Percentiles rank a stretch among this genome's conserved stretches.
phyloP scores from a whole-genome alignment of 2,113 vertebrate species.

The Ciconia stormi region DNA sequence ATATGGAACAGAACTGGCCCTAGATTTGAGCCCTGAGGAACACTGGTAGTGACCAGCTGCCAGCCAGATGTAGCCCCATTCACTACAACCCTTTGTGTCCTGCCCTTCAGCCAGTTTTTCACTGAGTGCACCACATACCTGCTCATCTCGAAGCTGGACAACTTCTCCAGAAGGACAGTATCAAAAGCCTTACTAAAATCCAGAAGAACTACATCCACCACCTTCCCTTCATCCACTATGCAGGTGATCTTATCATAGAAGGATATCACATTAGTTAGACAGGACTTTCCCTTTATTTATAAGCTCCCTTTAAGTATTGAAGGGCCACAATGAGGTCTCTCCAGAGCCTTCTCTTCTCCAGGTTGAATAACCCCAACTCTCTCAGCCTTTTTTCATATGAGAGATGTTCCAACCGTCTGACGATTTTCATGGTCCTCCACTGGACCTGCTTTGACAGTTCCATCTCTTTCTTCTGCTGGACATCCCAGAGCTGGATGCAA shows the following conservation, averaged over 20 bases:
- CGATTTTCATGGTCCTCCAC: accelerated
- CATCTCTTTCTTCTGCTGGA: background rate
- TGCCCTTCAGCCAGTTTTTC: background rate
- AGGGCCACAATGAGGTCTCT: background rate
- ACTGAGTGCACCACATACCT: background rate
- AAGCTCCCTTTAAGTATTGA: background rate
- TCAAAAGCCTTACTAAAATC: background rate
- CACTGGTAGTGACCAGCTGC: accelerated
- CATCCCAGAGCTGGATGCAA: background rate
- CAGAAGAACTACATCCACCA: background rate
- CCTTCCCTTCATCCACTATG: background rate
- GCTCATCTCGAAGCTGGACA: background rate
- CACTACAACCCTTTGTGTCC: background rate
- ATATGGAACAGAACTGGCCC: no score
- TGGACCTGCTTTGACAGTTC: background rate
- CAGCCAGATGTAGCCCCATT: background rate
- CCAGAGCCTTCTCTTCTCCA: background rate
- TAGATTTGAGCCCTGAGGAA: background rate
- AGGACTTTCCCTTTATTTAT: background rate
- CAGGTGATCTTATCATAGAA: background rate
- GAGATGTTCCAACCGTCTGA: background rate
- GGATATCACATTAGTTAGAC: background rate
- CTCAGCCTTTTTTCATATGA: background rate
- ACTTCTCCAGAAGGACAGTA: background rate
- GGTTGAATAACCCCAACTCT: background rate